A percentile compares a stretch with the other conserved stretches of the same genome.
Evolutionary conservation across 64 coral and sea anemone genomes (phyloP).

Genomic region (Actinia tenebrosa): DNA sequence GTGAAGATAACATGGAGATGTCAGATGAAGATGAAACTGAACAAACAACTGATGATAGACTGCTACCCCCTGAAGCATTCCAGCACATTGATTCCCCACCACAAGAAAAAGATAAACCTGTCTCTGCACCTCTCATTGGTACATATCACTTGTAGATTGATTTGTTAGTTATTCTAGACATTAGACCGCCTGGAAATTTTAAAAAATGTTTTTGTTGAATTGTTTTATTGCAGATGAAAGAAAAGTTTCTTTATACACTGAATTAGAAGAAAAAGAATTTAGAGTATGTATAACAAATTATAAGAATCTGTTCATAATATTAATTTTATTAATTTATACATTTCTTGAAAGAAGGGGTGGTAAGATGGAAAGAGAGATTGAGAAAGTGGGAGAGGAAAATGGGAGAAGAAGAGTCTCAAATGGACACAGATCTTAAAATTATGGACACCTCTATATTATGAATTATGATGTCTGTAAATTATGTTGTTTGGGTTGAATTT

Average conservation of each 20-base stretch:
- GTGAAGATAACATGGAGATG: slow-evolving; percentile 23
- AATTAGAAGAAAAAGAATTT: slow-evolving; percentile 41
- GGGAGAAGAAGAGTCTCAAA: no score
- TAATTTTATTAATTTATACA: no score
- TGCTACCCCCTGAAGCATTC: slow-evolving; percentile 16
- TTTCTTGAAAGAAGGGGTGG: no score
- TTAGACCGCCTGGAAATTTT: no score
- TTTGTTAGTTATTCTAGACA: no score
- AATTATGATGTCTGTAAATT: no score
- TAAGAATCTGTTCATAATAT: no score
- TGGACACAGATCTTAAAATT: no score
- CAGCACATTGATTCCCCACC: not conserved
- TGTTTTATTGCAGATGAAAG: slow-evolving; percentile 28
- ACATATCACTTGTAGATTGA: not conserved
- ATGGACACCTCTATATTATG: no score
- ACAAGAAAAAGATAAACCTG: not conserved
- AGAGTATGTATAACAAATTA: slow-evolving; percentile 25
- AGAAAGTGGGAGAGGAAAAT: no score
- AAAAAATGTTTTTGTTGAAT: not conserved
- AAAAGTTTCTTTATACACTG: not conserved
- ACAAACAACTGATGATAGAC: not conserved
- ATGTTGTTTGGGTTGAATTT: no score
- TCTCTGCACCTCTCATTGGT: not conserved
- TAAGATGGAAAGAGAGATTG: no score
- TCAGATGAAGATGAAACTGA: slow-evolving; percentile 5